Evolutionary conservation across 2,113 vertebrate species (phyloP).

Genomic region (pig (Sus scrofa)): DNA sequence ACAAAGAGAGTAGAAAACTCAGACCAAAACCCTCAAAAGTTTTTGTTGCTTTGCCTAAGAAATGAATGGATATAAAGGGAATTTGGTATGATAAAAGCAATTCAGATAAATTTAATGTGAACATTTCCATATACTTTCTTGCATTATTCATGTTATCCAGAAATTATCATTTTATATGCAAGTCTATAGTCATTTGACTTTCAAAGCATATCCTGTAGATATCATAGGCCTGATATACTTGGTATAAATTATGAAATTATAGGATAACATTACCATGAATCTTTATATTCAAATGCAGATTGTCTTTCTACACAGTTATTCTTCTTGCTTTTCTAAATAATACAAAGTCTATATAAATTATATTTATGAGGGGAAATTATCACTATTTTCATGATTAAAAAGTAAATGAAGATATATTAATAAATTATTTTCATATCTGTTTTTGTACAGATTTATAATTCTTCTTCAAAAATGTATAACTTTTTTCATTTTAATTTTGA

Average conservation of each 20-base stretch:
- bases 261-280: slow-evolving; percentile 34
- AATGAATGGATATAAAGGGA: slow-evolving; percentile 52
- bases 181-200: slow-evolving; percentile 74
- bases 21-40: not conserved
- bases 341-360: slow-evolving; percentile 26
- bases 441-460: not conserved
- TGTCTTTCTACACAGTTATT: not conserved
- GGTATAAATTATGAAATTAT: slow-evolving; percentile 71
- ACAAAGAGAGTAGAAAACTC: not conserved
- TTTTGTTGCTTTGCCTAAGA: slow-evolving; percentile 31
- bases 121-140: slow-evolving; percentile 60
- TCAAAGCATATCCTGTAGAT: slow-evolving; percentile 65
- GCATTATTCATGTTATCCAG: slow-evolving; percentile 73
- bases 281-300: slow-evolving; percentile 59
- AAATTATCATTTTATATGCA: slow-evolving; percentile 67
- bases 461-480: slow-evolving; percentile 52
- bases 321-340: slow-evolving; percentile 42
- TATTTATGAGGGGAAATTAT: slow-evolving; percentile 13
- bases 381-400: slow-evolving; percentile 61
- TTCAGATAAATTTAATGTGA: slow-evolving; percentile 72
- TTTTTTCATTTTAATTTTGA: slow-evolving; percentile 76
- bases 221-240: slow-evolving; percentile 40
- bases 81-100: slow-evolving; percentile 52
- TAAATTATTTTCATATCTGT: slow-evolving; percentile 25
- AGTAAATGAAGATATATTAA: not conserved